Evolutionary conservation across 2,797 vertebrate species (phyloP), one percentile per base, ranked within the genome.

Genomic region (Artibeus lituratus): DNA sequence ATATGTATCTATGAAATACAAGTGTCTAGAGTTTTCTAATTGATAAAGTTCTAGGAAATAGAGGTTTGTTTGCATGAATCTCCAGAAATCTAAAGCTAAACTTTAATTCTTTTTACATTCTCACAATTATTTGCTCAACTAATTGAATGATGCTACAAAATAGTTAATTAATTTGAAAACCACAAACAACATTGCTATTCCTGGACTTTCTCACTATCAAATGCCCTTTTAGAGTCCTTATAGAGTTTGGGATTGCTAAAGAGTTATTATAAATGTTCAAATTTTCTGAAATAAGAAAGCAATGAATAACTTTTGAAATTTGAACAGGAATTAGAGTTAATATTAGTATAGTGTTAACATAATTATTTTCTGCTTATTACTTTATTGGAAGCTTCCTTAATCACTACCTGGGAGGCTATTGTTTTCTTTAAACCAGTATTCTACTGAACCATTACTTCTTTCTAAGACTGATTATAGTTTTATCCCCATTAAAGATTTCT

Each of bases 281-380:
- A 87, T 89, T 91, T 97, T 94, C 32, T 44, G 57, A 96, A 91
- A 73, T 91, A 70, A 88, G 94, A 94, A 87, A 85, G 37, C 47
- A 95, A 22, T 85, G 3, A 90, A 77, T 14, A 59, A 90, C 16
- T 62, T 95, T 35, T 90, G n/a, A 92, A 88, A 62, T 76, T 89
- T 95, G 35, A 87, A 72, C 18, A 92, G 32, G 47, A 85, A 88
- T 95, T 90, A 90, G 88, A 93, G 70, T 96, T 42, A 83, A 65
- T 80, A 74, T 94, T 94, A 93, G 21, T 18, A 39, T 93, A 89
- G 91, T 82, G 19, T 87, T 85, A 91, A 49, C 51, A 29, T 80
- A 72, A 72, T 90, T 94, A 39, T 96, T 87, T 96, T 96, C n/a
- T 90, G 70, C 39, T 35, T 87, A 35, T 89, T 91, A 76, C 44